A percentile compares a stretch with the other conserved stretches of the same genome.
phyloP scores from a whole-genome alignment of 2,888 invertebrate genomes.

The Ariolimax columbianus region DNA sequence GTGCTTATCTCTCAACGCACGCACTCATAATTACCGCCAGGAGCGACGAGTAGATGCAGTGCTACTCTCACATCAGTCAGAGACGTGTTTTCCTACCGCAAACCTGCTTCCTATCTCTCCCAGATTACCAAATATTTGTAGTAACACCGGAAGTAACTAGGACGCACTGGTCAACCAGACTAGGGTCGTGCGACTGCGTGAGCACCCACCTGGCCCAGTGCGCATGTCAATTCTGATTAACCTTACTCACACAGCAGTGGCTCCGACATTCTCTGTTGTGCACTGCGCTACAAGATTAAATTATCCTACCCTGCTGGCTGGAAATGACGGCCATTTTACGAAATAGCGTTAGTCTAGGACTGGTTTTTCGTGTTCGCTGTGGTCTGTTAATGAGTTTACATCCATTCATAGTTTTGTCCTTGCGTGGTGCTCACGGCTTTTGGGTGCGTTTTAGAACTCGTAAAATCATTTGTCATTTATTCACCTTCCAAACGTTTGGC shows the following conservation, averaged over 20 bases:
- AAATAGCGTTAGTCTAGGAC: not conserved
- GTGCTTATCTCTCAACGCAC: no score
- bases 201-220: slow-evolving; percentile 19
- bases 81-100: slow-evolving; percentile 11
- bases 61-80: no score
- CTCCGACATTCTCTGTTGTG: not conserved
- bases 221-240: slow-evolving; percentile 39
- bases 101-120: no score
- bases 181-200: slow-evolving; percentile 5
- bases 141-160: slow-evolving; percentile 12
- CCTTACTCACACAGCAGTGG: not conserved
- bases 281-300: not conserved
- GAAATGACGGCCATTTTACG: not conserved
- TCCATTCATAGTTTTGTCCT: slow-evolving; percentile 5
- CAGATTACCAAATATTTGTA: slow-evolving; percentile 33
- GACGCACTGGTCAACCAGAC: slow-evolving; percentile 12
- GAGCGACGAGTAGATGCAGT: no score
- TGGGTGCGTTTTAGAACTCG: not conserved
- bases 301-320: not conserved
- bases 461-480: not conserved
- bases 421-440: not conserved
- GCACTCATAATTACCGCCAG: no score
- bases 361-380: not conserved
- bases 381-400: not conserved
- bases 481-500: not conserved